Percentiles rank a stretch among this genome's conserved stretches.
Conservation (phyloP, 30 jellyfish, hydroid and myxozoan genomes). For the Nemopilema nomurai region DNA sequence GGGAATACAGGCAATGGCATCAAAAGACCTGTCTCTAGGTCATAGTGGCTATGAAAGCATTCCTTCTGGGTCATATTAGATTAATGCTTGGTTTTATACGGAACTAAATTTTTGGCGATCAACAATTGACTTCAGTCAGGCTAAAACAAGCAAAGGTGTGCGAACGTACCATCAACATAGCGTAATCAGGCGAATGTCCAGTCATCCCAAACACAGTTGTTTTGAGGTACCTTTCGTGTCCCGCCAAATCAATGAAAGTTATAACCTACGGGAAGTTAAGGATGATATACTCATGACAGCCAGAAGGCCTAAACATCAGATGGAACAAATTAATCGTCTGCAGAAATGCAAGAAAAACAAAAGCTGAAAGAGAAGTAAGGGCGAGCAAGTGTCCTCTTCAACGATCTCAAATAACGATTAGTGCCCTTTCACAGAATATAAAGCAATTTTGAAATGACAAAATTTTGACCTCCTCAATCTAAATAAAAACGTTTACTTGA, state of each 20-base stretch:
- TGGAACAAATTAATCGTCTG: not conserved
- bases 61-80: no score
- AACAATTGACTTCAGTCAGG: no score
- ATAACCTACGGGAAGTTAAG: constrained; percentile 38
- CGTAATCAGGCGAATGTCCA: constrained; percentile 97
- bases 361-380: not conserved
- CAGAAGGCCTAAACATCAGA: no score
- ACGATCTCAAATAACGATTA: not conserved
- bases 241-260: constrained; percentile 96
- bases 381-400: not conserved
- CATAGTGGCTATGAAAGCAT: no score
- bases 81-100: not conserved
- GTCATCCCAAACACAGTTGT: constrained; percentile 99
- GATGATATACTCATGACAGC: no score
- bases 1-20: no score
- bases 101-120: no score
- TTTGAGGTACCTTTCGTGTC: constrained; percentile 95
- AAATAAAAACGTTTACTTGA: not conserved
- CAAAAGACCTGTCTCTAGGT: no score
- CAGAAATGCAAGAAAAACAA: not conserved
- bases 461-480: no score
- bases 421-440: not conserved
- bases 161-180: constrained; percentile 81
- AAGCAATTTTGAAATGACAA: no score
- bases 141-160: no score